Conservation (phyloP, 2,888 invertebrate species). For the Cephus rjabovi region DNA sequence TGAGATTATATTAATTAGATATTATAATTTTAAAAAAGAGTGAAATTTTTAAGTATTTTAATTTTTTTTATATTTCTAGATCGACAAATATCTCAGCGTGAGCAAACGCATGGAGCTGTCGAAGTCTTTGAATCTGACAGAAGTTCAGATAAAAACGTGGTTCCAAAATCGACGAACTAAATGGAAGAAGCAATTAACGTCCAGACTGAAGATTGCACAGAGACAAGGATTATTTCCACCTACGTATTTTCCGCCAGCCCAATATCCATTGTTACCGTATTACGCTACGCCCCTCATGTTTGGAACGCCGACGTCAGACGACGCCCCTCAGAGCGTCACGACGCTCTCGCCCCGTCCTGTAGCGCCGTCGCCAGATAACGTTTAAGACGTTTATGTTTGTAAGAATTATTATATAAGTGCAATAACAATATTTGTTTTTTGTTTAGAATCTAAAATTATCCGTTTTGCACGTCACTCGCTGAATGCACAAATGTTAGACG, state of each 20-base stretch:
- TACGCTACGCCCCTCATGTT: constrained; percentile 74
- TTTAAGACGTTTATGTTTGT: constrained; percentile 7
- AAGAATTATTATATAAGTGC: background rate
- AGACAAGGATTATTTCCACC: constrained; percentile 83
- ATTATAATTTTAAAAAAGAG: background rate
- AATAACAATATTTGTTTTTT: background rate
- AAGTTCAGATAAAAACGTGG: constrained; percentile 98
- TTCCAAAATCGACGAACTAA: constrained; percentile 96
- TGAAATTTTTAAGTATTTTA: background rate
- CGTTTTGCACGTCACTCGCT: background rate
- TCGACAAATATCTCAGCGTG: constrained; percentile 96
- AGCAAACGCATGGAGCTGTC: constrained; percentile 95
- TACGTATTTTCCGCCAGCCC: constrained; percentile 75
- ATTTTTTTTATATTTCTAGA: constrained; percentile 62
- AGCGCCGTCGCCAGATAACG: constrained; percentile 37
- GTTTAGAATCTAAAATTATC: background rate
- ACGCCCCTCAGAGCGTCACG: constrained; percentile 44
- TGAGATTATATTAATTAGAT: constrained; percentile 43
- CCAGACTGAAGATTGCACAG: constrained; percentile 89
- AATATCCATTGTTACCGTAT: constrained; percentile 75
- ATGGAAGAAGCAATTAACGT: constrained; percentile 97
- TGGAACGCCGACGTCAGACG: constrained; percentile 69
- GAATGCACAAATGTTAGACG: background rate
- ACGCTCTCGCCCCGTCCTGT: constrained; percentile 39
- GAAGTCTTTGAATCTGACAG: constrained; percentile 87